Evolutionary conservation across 92 coral and sea anemone genomes (phyloP).

Genomic region (Porites evermanni): DNA sequence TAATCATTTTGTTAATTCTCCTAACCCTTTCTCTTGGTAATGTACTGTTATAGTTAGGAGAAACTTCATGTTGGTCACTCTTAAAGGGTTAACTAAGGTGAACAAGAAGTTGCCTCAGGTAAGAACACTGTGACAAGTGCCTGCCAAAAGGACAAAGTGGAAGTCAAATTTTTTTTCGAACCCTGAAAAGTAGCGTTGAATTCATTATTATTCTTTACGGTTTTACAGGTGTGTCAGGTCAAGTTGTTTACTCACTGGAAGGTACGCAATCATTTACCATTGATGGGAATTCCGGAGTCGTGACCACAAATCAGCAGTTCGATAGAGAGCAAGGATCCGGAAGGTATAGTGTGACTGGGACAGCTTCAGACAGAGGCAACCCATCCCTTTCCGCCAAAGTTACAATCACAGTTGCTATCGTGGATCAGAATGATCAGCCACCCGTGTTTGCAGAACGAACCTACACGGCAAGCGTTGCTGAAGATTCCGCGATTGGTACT

Average conservation of each 20-base stretch:
- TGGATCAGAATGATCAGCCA: conserved; percentile 87
- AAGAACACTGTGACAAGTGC: too few relatives aligned
- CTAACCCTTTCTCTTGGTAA: too few relatives aligned
- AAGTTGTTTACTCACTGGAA: conserved; percentile 53
- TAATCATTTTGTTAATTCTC: too few relatives aligned
- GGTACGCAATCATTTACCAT: conserved; percentile 38
- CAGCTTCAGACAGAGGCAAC: conserved; percentile 74
- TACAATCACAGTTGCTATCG: conserved; percentile 66
- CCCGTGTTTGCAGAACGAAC: conserved; percentile 68
- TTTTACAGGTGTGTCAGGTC: conserved; percentile 44
- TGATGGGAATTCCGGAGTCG: conserved; percentile 44
- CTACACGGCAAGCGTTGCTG: conserved; percentile 67
- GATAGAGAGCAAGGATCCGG: conserved; percentile 73
- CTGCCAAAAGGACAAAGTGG: too few relatives aligned
- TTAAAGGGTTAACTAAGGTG: too few relatives aligned
- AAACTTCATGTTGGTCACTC: too few relatives aligned
- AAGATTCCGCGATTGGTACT: conserved; percentile 74
- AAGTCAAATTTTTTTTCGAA: too few relatives aligned
- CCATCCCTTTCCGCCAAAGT: conserved; percentile 43
- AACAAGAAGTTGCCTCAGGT: too few relatives aligned
- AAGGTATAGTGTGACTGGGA: conserved; percentile 40
- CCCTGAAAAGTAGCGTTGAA: too few relatives aligned
- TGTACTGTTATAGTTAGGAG: too few relatives aligned
- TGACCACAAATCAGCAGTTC: conserved; percentile 58
- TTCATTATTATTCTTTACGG: neutral